A percentile compares a stretch with the other conserved stretches of the same genome.
phyloP scores from a whole-genome alignment of 2,797 vertebrate species.

The Diplodus puntazzo region DNA sequence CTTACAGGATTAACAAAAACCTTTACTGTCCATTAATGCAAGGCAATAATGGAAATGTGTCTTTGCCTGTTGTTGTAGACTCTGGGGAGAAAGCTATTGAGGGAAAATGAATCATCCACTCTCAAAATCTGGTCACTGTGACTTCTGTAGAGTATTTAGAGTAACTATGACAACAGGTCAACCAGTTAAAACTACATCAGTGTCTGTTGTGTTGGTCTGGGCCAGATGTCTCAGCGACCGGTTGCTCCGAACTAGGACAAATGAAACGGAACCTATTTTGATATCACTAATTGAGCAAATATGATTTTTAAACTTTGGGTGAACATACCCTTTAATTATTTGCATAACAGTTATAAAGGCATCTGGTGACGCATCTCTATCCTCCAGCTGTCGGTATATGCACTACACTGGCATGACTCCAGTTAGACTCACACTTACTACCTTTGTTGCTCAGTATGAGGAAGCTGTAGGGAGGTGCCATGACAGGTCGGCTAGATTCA shows the following conservation, averaged over 20 bases:
- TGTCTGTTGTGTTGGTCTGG: not conserved
- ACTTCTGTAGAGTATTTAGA: not conserved
- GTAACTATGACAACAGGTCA: not conserved
- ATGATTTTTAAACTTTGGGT: not conserved
- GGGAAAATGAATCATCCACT: not conserved
- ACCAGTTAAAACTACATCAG: not conserved
- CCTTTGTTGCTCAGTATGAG: not conserved
- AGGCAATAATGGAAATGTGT: no score
- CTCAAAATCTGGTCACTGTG: not conserved
- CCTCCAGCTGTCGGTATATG: not conserved
- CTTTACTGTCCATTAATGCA: no score
- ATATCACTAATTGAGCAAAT: not conserved
- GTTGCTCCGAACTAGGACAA: not conserved
- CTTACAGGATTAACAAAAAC: no score
- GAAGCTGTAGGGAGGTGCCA: constrained; percentile 1
- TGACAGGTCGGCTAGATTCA: constrained; percentile 19
- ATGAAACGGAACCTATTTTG: not conserved
- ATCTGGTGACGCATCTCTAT: no score
- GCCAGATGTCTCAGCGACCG: not conserved
- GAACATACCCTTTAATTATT: not conserved
- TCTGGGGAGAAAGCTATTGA: not conserved
- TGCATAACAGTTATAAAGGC: not conserved
- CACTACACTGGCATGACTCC: not conserved
- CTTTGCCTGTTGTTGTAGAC: not conserved
- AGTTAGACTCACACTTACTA: constrained; percentile 3